Conservation (phyloP, 2,888 invertebrate species). For the Drosophila neotestacea region DNA sequence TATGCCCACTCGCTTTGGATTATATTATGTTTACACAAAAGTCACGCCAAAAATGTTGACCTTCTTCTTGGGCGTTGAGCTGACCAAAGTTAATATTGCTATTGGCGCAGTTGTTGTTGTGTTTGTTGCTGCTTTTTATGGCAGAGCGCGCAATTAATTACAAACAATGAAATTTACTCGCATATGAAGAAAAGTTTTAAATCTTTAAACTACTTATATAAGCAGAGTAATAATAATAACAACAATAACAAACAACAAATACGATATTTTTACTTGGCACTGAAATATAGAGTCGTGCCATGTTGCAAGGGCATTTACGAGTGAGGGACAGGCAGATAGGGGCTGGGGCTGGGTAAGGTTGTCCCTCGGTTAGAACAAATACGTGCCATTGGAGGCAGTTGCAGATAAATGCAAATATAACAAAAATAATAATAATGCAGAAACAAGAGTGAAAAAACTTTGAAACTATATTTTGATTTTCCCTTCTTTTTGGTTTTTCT, state of each 20-base stretch:
- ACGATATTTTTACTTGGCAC: conserved; percentile 30
- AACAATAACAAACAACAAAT: conserved; percentile 40
- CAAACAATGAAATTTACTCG: conserved; percentile 59
- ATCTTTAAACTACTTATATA: conserved; percentile 27
- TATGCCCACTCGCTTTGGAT: neutral
- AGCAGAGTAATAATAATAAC: conserved; percentile 36
- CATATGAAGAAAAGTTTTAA: conserved; percentile 36
- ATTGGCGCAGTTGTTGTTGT: conserved; percentile 20
- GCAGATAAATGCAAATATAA: conserved; percentile 5
- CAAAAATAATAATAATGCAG: conserved; percentile 1
- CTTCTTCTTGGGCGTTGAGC: conserved; percentile 68
- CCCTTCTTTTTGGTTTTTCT: conserved; percentile 57
- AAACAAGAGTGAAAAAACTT: neutral
- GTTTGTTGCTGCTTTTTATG: conserved; percentile 36
- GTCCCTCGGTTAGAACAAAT: neutral
- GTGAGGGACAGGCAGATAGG: neutral
- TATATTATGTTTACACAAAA: conserved; percentile 65
- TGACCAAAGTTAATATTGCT: conserved; percentile 32
- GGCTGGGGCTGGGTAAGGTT: neutral
- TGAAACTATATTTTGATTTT: neutral
- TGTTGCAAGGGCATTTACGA: conserved; percentile 23
- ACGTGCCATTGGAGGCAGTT: conserved; percentile 45
- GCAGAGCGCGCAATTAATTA: conserved; percentile 66
- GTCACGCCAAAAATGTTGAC: conserved; percentile 65
- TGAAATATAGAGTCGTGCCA: conserved; percentile 36